A percentile compares a stretch with the other conserved stretches of the same genome.
These are phyloP conservation scores for Hirundo rustica DNA, from an alignment of 2,797 vertebrate genomes.

Conservation along the genomic window DNA sequence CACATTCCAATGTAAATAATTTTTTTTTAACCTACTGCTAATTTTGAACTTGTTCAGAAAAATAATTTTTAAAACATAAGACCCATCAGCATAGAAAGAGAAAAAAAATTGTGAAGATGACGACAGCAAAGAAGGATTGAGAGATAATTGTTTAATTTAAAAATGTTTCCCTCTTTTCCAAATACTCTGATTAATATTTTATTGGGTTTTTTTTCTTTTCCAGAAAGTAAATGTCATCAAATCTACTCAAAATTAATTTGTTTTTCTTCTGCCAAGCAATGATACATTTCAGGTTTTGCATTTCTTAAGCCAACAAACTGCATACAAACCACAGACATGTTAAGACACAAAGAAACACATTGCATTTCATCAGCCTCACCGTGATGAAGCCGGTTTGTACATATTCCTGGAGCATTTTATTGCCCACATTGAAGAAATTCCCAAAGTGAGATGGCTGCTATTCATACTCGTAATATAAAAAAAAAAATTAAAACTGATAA, in stretches of 20 bases:
- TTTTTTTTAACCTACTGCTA: not conserved
- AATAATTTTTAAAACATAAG: not conserved
- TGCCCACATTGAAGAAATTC: not conserved
- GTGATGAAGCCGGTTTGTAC: not conserved
- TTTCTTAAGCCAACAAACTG: not conserved
- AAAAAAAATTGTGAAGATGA: not conserved
- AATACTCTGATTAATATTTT: not conserved
- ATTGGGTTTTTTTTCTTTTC: not conserved
- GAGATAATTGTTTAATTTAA: not conserved
- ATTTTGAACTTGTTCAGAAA: not conserved
- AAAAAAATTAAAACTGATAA: not conserved
- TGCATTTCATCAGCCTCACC: not conserved
- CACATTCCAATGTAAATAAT: not conserved
- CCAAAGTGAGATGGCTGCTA: not conserved
- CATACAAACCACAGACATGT: slow-evolving; percentile 15
- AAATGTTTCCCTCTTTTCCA: not conserved
- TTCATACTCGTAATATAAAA: not conserved
- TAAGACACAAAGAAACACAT: not conserved
- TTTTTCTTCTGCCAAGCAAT: not conserved
- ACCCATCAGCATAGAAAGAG: not conserved
- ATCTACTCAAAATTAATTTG: not conserved
- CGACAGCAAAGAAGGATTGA: not conserved
- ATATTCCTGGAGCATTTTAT: not conserved
- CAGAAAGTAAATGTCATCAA: not conserved
- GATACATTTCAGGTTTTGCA: not conserved